Conservation (phyloP, 2,797 vertebrate species). For the Glossophaga mutica region DNA sequence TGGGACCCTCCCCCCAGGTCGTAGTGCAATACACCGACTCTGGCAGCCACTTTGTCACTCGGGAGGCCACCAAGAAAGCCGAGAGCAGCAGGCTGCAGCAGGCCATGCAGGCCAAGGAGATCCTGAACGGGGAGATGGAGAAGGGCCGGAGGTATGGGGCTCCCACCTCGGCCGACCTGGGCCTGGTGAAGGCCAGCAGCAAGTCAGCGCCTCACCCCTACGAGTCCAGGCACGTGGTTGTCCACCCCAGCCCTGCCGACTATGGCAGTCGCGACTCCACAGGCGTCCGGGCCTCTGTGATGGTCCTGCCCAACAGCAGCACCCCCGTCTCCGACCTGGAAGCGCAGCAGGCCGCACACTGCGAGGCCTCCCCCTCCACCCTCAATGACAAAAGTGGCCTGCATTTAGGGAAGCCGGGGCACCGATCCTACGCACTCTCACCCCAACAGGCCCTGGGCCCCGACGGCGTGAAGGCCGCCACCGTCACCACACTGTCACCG, state of each 20-base stretch:
- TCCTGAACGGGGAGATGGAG: constrained; percentile 95
- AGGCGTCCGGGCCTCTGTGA: constrained; percentile 90
- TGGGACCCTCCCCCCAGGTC: constrained; percentile 90
- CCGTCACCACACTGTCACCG: constrained; percentile 86
- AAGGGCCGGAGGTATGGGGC: constrained; percentile 87
- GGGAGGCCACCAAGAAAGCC: constrained; percentile 85
- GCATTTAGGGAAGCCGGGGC: constrained; percentile 89
- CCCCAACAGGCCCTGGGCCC: constrained; percentile 86
- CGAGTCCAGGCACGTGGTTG: constrained; percentile 90
- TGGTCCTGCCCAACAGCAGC: constrained; percentile 94
- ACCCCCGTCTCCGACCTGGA: constrained; percentile 89
- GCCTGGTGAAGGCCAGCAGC: constrained; percentile 84
- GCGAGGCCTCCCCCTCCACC: constrained; percentile 86
- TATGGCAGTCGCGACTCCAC: constrained; percentile 89
- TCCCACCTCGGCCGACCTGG: constrained; percentile 79
- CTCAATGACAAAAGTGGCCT: constrained; percentile 91
- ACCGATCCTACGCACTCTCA: constrained; percentile 87
- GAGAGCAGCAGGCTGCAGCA: constrained; percentile 85
- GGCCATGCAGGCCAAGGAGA: constrained; percentile 88
- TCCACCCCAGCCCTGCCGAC: constrained; percentile 87
- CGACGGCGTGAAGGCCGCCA: constrained; percentile 87
- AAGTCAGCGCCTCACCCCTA: constrained; percentile 88
- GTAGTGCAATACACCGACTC: constrained; percentile 91
- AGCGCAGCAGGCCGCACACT: constrained; percentile 80
- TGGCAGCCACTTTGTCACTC: constrained; percentile 83